These are phyloP conservation scores for Heterotilapia buettikoferi DNA, from an alignment of 2,113 vertebrate genomes.

Conservation along the genomic window DNA sequence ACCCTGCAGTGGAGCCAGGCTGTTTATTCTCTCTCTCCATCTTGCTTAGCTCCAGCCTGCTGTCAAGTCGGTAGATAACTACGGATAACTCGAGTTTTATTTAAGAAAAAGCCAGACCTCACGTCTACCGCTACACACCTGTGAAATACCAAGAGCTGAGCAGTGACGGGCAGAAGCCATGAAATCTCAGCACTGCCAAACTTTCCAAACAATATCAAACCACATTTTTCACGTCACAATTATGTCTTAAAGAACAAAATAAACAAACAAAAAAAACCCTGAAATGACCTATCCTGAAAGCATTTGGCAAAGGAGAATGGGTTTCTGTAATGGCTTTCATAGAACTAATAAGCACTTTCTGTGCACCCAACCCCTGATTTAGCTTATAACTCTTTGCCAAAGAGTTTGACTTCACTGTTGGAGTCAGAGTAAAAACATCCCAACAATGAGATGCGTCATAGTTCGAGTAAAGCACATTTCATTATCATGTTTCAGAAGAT, in stretches of 20 bases:
- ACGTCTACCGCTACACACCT: not conserved
- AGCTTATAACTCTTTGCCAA: not conserved
- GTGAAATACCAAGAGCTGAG: not conserved
- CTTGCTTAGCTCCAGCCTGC: constrained; percentile 54
- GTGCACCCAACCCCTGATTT: not conserved
- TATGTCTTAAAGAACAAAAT: not conserved
- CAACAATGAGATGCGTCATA: not conserved
- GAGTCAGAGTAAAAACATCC: not conserved
- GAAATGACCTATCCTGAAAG: not conserved
- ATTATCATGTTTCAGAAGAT: not conserved
- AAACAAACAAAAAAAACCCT: not conserved
- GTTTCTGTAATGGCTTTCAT: not conserved
- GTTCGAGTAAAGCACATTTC: not conserved
- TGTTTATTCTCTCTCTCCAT: constrained; percentile 62
- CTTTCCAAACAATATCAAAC: not conserved
- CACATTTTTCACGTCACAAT: not conserved
- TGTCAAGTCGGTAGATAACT: constrained; percentile 49
- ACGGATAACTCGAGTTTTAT: constrained; percentile 49
- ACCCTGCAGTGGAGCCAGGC: constrained; percentile 36
- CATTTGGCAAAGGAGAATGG: not conserved
- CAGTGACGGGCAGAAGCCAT: not conserved
- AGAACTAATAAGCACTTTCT: not conserved
- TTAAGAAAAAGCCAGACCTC: constrained; percentile 15
- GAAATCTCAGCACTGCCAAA: not conserved
- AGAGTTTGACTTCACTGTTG: not conserved